phyloP scores from a whole-genome alignment of 2,888 invertebrate genomes.

The Dynastes tityus region DNA sequence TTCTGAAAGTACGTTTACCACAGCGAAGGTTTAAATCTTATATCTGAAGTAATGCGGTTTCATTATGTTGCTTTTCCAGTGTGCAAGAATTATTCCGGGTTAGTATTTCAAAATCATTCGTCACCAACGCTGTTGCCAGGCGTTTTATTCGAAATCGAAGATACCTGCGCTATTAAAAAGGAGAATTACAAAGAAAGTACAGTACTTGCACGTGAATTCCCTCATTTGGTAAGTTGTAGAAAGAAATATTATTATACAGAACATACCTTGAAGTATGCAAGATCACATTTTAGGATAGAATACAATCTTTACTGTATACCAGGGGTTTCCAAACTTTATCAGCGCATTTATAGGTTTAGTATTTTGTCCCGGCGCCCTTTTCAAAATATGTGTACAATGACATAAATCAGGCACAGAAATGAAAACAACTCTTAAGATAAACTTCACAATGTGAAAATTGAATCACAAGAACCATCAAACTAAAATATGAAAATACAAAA shows the following conservation, averaged over 20 bases:
- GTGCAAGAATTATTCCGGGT: constrained; percentile 21
- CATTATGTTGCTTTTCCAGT: constrained; percentile 22
- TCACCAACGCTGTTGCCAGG: constrained; percentile 17
- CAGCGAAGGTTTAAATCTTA: not conserved
- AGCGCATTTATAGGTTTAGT: too few relatives aligned
- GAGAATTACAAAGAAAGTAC: constrained; percentile 4
- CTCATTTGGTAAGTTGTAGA: constrained; percentile 25
- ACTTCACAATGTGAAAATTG: too few relatives aligned
- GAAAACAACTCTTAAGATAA: too few relatives aligned
- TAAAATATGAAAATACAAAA: too few relatives aligned
- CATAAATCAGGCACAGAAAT: too few relatives aligned
- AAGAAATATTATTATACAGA: not conserved
- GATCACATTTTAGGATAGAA: too few relatives aligned
- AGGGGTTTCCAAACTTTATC: too few relatives aligned
- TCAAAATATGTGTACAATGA: too few relatives aligned
- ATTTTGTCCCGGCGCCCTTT: too few relatives aligned
- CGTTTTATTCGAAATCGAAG: constrained; percentile 22
- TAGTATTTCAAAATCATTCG: constrained; percentile 37
- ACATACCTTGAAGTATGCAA: too few relatives aligned
- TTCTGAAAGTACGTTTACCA: constrained; percentile 31
- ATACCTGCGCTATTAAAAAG: constrained; percentile 37
- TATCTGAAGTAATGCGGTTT: not conserved
- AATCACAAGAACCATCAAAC: too few relatives aligned
- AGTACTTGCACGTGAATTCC: constrained; percentile 35
- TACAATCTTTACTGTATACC: too few relatives aligned